Evolutionary conservation across 2,113 vertebrate genomes (phyloP).

Genomic region (Carlito syrichta): DNA sequence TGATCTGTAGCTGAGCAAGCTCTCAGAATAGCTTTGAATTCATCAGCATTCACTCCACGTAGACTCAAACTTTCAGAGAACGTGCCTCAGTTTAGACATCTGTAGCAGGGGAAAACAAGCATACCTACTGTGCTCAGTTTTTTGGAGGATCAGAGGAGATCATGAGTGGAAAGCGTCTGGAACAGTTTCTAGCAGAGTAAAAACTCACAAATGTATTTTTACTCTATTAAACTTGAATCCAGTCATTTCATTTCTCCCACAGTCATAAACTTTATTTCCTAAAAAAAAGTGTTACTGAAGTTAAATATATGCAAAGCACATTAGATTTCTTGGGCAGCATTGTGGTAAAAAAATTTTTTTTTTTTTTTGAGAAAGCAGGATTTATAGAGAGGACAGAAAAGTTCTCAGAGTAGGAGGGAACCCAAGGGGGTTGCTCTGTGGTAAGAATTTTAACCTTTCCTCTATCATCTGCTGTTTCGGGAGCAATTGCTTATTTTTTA

Average conservation of each 20-base stretch:
- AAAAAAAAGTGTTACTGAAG: background rate
- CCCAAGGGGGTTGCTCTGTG: no score
- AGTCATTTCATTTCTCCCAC: background rate
- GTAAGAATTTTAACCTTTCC: conserved; percentile 6
- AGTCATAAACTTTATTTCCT: background rate
- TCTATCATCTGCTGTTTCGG: background rate
- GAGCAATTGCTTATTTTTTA: background rate
- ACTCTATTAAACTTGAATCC: background rate
- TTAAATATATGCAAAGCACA: conserved; percentile 14
- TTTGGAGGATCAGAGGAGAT: background rate
- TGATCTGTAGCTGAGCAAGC: background rate
- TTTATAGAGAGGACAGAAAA: no score
- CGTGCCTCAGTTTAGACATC: background rate
- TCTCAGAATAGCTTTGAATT: background rate
- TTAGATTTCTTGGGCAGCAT: background rate
- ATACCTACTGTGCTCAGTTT: background rate
- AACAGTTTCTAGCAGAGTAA: background rate
- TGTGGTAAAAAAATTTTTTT: background rate
- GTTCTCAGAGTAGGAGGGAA: no score
- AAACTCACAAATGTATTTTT: background rate
- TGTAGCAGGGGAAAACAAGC: background rate
- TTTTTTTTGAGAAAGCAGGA: no score
- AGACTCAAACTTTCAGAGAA: background rate
- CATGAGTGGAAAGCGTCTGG: background rate
- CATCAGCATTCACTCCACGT: background rate